phyloP scores from a whole-genome alignment of 2,113 vertebrate genomes.

The Motacilla alba region DNA sequence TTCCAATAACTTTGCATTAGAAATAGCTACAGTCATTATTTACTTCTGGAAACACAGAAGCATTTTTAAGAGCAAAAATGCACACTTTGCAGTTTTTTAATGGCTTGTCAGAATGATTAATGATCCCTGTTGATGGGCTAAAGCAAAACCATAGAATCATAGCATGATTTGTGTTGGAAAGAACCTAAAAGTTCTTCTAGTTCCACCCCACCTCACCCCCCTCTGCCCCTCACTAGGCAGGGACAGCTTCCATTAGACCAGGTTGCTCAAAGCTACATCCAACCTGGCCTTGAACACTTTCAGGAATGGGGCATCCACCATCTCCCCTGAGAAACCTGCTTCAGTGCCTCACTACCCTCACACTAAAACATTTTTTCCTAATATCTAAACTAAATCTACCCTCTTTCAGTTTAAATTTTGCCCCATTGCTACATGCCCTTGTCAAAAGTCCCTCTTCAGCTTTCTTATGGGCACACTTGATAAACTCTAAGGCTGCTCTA shows the following conservation, averaged over 20 bases:
- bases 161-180: background rate
- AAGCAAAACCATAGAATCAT: background rate
- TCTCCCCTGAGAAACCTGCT: rapidly evolving
- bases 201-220: rapidly evolving
- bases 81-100: background rate
- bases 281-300: background rate
- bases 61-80: background rate
- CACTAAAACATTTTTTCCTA: background rate
- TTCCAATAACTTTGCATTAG: background rate
- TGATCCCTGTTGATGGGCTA: background rate
- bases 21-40: background rate
- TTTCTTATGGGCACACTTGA: background rate
- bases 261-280: background rate
- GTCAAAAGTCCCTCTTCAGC: background rate
- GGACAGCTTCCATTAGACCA: background rate
- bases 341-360: background rate
- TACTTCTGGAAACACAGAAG: background rate
- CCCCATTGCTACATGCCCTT: background rate
- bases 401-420: background rate
- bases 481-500: background rate
- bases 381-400: background rate
- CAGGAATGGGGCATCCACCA: background rate
- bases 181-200: background rate
- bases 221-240: rapidly evolving
- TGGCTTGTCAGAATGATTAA: background rate